Conservation (phyloP, 2,888 invertebrate species). For the Pristionchus japonicus region DNA sequence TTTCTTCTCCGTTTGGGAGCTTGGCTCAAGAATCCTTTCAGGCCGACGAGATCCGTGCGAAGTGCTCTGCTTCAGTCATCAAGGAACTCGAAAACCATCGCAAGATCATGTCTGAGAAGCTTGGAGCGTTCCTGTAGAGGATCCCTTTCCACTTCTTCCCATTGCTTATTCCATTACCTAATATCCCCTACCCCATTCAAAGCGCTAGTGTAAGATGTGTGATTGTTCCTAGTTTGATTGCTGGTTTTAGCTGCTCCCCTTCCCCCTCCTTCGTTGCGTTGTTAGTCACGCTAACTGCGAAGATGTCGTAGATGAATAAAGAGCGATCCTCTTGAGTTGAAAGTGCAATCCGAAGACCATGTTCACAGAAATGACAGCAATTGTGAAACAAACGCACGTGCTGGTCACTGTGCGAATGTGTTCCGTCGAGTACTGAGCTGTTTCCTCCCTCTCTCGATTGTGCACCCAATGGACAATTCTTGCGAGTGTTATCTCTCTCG, state of each 20-base stretch:
- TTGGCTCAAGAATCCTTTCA: background rate
- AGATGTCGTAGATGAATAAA: conserved; percentile 35
- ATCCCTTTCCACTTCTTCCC: background rate
- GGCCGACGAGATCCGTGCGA: background rate
- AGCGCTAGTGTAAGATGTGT: background rate
- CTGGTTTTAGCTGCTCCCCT: background rate
- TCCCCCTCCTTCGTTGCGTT: background rate
- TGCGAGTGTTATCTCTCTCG: background rate
- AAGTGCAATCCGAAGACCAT: background rate
- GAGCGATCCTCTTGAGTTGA: background rate
- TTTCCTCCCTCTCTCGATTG: background rate
- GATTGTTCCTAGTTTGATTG: background rate
- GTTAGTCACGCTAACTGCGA: background rate
- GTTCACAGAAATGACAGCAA: background rate
- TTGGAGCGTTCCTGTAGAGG: background rate
- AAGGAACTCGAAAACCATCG: background rate
- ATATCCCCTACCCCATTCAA: background rate
- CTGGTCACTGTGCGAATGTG: background rate
- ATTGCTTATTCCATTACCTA: background rate
- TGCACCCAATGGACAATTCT: background rate
- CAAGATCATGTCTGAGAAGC: background rate
- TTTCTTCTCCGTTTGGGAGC: too few species aligned
- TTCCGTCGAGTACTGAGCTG: background rate
- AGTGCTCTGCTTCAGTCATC: background rate
- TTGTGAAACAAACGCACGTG: background rate